Conservation (phyloP, 92 coral and sea anemone genomes). For the Ricordea florida region DNA sequence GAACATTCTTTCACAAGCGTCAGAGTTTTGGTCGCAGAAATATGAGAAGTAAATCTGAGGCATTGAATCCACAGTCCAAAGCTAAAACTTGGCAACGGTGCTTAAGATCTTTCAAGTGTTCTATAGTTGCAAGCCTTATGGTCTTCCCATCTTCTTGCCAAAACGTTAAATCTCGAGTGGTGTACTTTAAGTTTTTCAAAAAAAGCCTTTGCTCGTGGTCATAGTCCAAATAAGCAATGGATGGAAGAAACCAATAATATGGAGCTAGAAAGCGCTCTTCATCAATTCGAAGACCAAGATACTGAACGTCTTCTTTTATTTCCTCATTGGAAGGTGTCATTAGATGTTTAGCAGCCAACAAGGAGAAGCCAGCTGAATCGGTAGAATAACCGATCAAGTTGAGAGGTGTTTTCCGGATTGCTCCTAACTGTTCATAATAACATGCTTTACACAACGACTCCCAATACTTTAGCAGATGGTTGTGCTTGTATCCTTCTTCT, state of each 20-base stretch:
- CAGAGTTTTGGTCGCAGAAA: constrained; percentile 25
- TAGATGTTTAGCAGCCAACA: constrained; percentile 15
- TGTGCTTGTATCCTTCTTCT: constrained; percentile 23
- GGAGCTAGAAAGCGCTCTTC: constrained; percentile 21
- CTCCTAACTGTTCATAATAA: constrained; percentile 22
- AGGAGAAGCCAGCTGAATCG: constrained; percentile 51
- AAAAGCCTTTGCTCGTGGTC: constrained; percentile 31
- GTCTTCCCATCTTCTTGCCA: constrained; percentile 28
- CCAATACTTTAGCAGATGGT: constrained; percentile 30
- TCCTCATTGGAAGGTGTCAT: constrained; percentile 8
- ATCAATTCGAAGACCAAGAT: constrained; percentile 22
- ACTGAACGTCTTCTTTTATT: constrained; percentile 4
- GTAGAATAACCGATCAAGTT: constrained; percentile 40
- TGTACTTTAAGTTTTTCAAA: constrained; percentile 29
- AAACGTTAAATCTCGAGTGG: constrained; percentile 26
- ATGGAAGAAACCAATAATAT: constrained; percentile 42
- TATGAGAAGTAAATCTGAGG: constrained; percentile 13
- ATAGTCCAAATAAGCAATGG: constrained; percentile 29
- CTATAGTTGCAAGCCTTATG: constrained; percentile 1
- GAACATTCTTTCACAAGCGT: constrained; percentile 17
- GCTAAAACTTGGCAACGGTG: constrained; percentile 12
- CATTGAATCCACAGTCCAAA: constrained; percentile 29
- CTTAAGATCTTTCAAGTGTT: constrained; percentile 23
- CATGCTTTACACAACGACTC: constrained; percentile 13
- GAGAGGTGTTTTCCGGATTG: constrained; percentile 17